Evolutionary conservation across 2,888 invertebrate species (phyloP).

Genomic region (Apamea anceps): DNA sequence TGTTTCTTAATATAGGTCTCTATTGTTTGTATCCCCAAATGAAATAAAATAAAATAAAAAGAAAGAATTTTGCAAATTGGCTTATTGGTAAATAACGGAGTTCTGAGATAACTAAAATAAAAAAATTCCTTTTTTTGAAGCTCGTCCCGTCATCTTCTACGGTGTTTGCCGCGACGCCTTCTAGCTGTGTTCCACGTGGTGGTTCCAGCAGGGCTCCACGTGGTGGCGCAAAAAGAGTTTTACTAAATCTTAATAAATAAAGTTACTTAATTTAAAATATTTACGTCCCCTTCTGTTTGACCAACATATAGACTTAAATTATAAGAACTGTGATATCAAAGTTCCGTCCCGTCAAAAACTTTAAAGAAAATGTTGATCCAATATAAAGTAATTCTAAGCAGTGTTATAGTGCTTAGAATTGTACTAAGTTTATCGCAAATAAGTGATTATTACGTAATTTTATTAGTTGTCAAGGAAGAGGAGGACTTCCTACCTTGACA

Average conservation of each 20-base stretch:
- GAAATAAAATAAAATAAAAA: too few relatives aligned
- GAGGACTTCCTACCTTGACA: neutral
- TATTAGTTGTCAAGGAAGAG: neutral
- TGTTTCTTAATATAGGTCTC: too few relatives aligned
- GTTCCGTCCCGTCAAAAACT: neutral
- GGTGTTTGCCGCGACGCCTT: too few relatives aligned
- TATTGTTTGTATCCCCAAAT: too few relatives aligned
- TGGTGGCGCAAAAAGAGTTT: neutral
- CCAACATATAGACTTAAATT: neutral
- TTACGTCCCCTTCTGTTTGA: neutral
- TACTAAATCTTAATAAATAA: too few relatives aligned
- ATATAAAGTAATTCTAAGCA: neutral
- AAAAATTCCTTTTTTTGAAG: too few relatives aligned
- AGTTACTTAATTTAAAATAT: neutral
- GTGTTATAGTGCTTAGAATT: neutral
- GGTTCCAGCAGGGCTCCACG: neutral
- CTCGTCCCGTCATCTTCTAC: neutral
- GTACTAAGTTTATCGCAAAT: neutral
- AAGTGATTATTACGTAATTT: neutral
- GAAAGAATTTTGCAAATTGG: too few relatives aligned
- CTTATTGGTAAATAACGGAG: too few relatives aligned
- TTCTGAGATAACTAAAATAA: too few relatives aligned
- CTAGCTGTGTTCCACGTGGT: too few relatives aligned
- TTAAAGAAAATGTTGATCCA: neutral
- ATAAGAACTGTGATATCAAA: neutral